A percentile compares a stretch with the other conserved stretches of the same genome.
Evolutionary conservation across 2,113 vertebrate genomes (phyloP).

Genomic region (Rhodinocichla rosea): DNA sequence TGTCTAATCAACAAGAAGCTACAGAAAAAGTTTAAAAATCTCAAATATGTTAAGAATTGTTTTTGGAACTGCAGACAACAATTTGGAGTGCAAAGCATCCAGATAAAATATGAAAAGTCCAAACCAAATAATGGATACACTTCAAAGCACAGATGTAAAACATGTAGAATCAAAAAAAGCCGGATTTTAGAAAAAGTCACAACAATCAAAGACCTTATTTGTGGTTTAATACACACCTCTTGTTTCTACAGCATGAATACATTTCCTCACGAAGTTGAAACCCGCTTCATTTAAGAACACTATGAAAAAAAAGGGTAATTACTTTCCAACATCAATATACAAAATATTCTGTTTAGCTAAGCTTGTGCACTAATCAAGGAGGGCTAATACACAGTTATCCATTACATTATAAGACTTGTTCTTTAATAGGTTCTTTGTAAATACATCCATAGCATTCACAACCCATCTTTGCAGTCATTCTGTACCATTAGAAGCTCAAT

Average conservation of each 20-base stretch:
- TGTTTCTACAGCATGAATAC: constrained; percentile 89
- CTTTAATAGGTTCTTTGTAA: neutral
- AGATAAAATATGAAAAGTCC: neutral
- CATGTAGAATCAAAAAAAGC: neutral
- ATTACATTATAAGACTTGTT: neutral
- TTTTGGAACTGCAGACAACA: neutral
- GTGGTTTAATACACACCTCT: constrained; percentile 75
- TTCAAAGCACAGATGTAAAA: neutral
- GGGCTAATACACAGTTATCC: neutral
- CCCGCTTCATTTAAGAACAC: constrained; percentile 95
- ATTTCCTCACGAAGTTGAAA: constrained; percentile 95
- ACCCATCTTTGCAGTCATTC: neutral
- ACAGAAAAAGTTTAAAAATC: neutral
- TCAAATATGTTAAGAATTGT: neutral
- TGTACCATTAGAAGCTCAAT: neutral
- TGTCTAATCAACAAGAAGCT: neutral
- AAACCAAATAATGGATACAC: neutral
- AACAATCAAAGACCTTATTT: neutral
- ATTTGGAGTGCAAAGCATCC: neutral
- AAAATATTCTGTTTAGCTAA: neutral
- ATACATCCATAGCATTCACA: neutral
- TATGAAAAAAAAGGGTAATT: constrained; percentile 52
- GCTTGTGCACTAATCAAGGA: neutral
- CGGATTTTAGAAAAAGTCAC: neutral
- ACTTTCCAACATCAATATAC: neutral